A percentile compares a stretch with the other conserved stretches of the same genome.
Conservation (phyloP, 2,797 vertebrate genomes). For the Gambelia wislizenii region DNA sequence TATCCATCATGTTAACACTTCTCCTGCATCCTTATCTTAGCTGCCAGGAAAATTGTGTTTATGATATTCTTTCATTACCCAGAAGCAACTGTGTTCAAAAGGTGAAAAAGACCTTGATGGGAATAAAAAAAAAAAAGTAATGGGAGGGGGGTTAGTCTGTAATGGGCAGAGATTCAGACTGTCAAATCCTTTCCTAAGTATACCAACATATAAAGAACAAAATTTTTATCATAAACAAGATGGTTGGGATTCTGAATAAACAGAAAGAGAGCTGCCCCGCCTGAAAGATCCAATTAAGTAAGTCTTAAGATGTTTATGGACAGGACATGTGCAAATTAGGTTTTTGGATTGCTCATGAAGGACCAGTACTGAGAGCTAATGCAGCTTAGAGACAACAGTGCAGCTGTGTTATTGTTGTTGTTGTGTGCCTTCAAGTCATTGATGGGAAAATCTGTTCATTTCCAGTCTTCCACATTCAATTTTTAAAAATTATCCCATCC, state of each 20-base stretch:
- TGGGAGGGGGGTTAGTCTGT: background rate
- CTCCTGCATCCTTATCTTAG: constrained; percentile 65
- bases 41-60: constrained; percentile 63
- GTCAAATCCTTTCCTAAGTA: constrained; percentile 5
- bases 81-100: constrained; percentile 59
- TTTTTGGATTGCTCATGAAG: background rate
- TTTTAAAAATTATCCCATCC: too few relatives aligned
- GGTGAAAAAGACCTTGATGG: constrained; percentile 71
- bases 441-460: background rate
- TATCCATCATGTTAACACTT: constrained; percentile 69
- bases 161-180: background rate
- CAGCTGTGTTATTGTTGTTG: background rate
- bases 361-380: background rate
- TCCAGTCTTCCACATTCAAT: too few relatives aligned
- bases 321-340: background rate
- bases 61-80: constrained; percentile 69
- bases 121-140: constrained; percentile 54
- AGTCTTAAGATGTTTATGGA: background rate
- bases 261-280: constrained; percentile 27
- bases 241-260: constrained; percentile 25
- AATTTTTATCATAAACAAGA: constrained; percentile 36
- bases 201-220: background rate
- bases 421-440: too few relatives aligned
- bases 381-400: background rate
- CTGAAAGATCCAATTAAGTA: background rate